Percentiles rank a stretch among this genome's conserved stretches.
phyloP scores from a whole-genome alignment of 2,888 invertebrate species.

The Drosophila pegasa region DNA sequence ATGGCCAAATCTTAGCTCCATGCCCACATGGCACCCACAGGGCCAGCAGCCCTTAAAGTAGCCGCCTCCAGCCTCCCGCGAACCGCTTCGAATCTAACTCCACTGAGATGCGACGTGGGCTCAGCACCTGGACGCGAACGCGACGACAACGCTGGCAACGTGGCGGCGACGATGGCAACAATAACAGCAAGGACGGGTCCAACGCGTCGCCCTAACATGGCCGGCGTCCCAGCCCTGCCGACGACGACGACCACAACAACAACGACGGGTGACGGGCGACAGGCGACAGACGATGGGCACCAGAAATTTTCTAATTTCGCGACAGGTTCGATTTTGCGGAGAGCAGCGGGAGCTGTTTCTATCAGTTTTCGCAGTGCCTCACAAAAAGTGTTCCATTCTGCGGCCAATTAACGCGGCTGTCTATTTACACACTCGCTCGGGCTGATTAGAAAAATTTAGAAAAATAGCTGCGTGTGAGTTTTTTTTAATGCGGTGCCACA shows the following conservation, averaged over 20 bases:
- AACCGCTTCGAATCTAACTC: conserved; percentile 9
- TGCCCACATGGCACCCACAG: conserved; percentile 46
- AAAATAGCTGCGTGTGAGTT: conserved; percentile 51
- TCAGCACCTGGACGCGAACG: conserved; percentile 51
- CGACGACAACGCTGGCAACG: conserved; percentile 48
- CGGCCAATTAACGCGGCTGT: conserved; percentile 15
- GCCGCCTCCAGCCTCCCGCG: conserved; percentile 15
- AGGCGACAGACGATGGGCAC: conserved; percentile 36
- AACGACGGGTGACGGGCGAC: conserved; percentile 26
- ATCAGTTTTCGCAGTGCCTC: conserved; percentile 4
- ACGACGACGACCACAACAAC: conserved; percentile 24
- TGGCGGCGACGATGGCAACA: conserved; percentile 39
- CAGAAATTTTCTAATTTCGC: conserved; percentile 66
- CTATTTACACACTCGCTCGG: conserved; percentile 28
- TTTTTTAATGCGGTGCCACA: conserved; percentile 57
- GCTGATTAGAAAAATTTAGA: conserved; percentile 61
- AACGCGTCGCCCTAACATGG: conserved; percentile 57
- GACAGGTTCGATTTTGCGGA: conserved; percentile 65
- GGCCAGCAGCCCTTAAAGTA: conserved; percentile 21
- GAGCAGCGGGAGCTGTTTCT: conserved; percentile 18
- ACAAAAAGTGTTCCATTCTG: conserved; percentile 26
- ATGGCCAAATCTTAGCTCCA: conserved; percentile 55
- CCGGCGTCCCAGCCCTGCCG: conserved; percentile 58
- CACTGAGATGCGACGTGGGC: conserved; percentile 10
- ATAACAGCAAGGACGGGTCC: conserved; percentile 33